Percentiles rank a stretch among this genome's conserved stretches.
Evolutionary conservation across 2,113 vertebrate species (phyloP).

Genomic region (Lampris incognitus): DNA sequence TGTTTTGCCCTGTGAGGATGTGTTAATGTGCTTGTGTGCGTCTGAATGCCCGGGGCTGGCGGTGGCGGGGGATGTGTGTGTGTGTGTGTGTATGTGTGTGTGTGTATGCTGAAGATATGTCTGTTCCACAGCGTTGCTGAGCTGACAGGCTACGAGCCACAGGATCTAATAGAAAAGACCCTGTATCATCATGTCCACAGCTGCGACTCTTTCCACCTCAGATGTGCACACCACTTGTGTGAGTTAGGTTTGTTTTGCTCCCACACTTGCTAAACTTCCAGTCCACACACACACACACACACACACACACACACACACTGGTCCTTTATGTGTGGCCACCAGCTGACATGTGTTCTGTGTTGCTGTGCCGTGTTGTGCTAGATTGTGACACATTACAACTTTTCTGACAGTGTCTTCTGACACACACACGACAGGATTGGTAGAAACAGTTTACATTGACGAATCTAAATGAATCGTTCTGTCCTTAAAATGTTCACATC

Average conservation of each 20-base stretch:
- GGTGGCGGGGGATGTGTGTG: slow-evolving; percentile 34
- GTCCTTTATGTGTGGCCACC: too few relatives aligned
- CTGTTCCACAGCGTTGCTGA: slow-evolving; percentile 89
- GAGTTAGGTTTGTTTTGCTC: slow-evolving; percentile 80
- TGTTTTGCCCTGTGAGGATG: not conserved
- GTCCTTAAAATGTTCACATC: too few relatives aligned
- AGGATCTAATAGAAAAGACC: slow-evolving; percentile 99
- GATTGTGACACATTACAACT: not conserved
- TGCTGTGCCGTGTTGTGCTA: not conserved
- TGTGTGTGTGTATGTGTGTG: slow-evolving; percentile 29
- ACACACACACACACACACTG: not conserved
- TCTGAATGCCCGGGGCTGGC: not conserved
- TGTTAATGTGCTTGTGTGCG: slow-evolving; percentile 8
- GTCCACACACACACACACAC: not conserved
- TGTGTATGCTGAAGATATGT: slow-evolving; percentile 39
- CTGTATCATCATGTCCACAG: slow-evolving; percentile 98
- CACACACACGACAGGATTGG: too few relatives aligned
- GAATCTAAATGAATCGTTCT: too few relatives aligned
- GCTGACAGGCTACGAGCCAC: slow-evolving; percentile 97
- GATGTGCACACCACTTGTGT: slow-evolving; percentile 96
- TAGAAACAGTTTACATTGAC: too few relatives aligned
- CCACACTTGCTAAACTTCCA: slow-evolving; percentile 14
- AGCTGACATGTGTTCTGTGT: not conserved
- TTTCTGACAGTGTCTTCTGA: too few relatives aligned
- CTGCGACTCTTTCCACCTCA: slow-evolving; percentile 97